phyloP scores from a whole-genome alignment of 2,113 vertebrate genomes.

The Potamarius usumacintae region DNA sequence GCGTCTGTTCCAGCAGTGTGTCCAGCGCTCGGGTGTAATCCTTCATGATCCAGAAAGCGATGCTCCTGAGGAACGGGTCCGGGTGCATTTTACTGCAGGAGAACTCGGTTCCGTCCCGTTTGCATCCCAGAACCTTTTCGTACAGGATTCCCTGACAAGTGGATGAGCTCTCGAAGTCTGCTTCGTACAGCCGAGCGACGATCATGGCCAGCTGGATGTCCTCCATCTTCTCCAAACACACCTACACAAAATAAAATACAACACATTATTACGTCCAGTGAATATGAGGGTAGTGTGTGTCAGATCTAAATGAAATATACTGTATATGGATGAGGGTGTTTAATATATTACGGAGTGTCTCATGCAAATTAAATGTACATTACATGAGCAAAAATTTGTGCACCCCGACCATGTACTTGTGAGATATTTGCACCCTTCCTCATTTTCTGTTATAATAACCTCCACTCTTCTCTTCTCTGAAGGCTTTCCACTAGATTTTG shows the following conservation, averaged over 20 bases:
- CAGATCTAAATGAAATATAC: not conserved
- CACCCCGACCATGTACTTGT: not conserved
- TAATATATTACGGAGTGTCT: not conserved
- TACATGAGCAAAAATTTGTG: not conserved
- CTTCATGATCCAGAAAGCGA: slow-evolving; percentile 97
- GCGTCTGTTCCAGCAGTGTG: slow-evolving; percentile 91
- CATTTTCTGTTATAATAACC: too few relatives aligned
- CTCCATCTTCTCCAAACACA: slow-evolving; percentile 98
- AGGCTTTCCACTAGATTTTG: too few relatives aligned
- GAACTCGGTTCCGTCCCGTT: slow-evolving; percentile 84
- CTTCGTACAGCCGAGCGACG: slow-evolving; percentile 92
- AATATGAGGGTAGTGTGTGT: not conserved
- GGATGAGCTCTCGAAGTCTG: slow-evolving; percentile 92
- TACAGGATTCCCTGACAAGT: slow-evolving; percentile 90
- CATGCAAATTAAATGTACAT: not conserved
- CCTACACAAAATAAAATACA: slow-evolving; percentile 68
- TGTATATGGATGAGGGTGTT: too few relatives aligned
- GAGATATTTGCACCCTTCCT: too few relatives aligned
- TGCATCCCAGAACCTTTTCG: slow-evolving; percentile 90
- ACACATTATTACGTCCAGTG: not conserved
- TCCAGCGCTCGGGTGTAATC: slow-evolving; percentile 91
- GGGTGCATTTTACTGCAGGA: slow-evolving; percentile 83
- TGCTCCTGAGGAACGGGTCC: slow-evolving; percentile 94
- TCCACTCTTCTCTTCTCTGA: too few relatives aligned
- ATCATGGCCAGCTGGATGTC: slow-evolving; percentile 97